Percentiles rank a stretch among this genome's conserved stretches.
Conservation (phyloP, 2,888 invertebrate genomes). For the Tubulanus polymorphus region DNA sequence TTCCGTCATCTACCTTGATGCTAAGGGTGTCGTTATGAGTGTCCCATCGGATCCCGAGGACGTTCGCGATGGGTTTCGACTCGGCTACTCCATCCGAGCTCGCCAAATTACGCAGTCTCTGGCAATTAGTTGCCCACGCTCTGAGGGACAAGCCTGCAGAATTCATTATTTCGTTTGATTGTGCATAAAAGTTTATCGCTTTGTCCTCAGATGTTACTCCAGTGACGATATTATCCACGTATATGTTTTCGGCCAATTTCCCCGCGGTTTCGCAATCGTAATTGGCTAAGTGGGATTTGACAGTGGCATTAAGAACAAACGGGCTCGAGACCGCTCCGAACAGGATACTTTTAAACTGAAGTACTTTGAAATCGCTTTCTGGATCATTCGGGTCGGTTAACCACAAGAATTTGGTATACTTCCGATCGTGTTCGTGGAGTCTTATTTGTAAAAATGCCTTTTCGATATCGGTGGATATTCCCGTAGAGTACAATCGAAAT, state of each 20-base stretch:
- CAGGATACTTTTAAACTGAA: slow-evolving; percentile 10
- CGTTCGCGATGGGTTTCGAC: slow-evolving; percentile 1
- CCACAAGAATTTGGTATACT: slow-evolving; percentile 15
- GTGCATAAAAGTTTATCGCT: slow-evolving; percentile 3
- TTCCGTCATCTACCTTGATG: background rate
- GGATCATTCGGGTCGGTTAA: slow-evolving; percentile 6
- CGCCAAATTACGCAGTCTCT: background rate
- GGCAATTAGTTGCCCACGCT: slow-evolving; percentile 13
- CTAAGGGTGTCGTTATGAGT: background rate
- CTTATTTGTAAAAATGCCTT: slow-evolving; percentile 14
- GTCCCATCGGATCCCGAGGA: slow-evolving; percentile 13
- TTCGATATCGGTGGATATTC: slow-evolving; percentile 15
- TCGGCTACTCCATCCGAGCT: background rate
- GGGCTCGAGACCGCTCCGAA: slow-evolving; percentile 12
- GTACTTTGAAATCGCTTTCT: slow-evolving; percentile 8
- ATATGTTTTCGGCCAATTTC: slow-evolving; percentile 5
- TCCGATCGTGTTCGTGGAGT: slow-evolving; percentile 12
- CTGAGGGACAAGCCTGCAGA: slow-evolving; percentile 14
- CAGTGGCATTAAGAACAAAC: background rate
- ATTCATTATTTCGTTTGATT: slow-evolving; percentile 9
- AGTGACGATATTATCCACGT: slow-evolving; percentile 15
- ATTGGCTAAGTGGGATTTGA: slow-evolving; percentile 3
- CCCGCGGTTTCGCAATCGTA: background rate
- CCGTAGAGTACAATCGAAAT: slow-evolving; percentile 1
- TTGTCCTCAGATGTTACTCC: slow-evolving; percentile 3